Evolutionary conservation across 2,113 vertebrate species (phyloP).

Genomic region (Esox niger): DNA sequence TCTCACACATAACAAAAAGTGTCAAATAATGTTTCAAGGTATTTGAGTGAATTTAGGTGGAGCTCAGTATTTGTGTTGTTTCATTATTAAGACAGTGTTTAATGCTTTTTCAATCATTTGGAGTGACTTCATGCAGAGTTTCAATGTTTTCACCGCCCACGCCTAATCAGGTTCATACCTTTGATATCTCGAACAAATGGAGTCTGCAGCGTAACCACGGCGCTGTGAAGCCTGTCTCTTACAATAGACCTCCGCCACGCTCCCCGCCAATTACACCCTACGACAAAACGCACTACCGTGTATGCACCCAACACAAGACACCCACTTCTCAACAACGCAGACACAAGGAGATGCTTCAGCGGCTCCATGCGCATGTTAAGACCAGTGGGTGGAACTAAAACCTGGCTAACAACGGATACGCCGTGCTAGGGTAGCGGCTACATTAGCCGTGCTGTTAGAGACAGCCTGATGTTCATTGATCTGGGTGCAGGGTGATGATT

Average conservation of each 20-base stretch:
- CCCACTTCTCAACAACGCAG: slow-evolving; percentile 35
- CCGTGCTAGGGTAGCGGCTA: slow-evolving; percentile 55
- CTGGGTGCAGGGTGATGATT: slow-evolving; percentile 28
- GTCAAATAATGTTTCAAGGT: no score
- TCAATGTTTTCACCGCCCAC: no score
- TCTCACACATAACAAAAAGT: no score
- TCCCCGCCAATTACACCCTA: slow-evolving; percentile 30
- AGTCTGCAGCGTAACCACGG: slow-evolving; percentile 14
- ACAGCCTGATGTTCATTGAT: slow-evolving; percentile 17
- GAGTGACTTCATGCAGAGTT: no score
- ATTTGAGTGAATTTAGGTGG: no score
- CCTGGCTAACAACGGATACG: slow-evolving; percentile 40
- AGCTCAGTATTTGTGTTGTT: no score
- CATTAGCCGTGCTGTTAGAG: slow-evolving; percentile 60
- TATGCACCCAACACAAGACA: slow-evolving; percentile 15
- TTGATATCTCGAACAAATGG: background rate
- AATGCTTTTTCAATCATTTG: no score
- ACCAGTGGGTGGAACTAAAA: slow-evolving; percentile 69
- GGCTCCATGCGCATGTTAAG: slow-evolving; percentile 55
- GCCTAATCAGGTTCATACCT: slow-evolving; percentile 13
- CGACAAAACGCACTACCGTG: slow-evolving; percentile 26
- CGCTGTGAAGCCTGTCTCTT: background rate
- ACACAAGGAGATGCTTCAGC: slow-evolving; percentile 42
- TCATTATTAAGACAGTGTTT: no score
- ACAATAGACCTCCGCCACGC: background rate